A percentile compares a stretch with the other conserved stretches of the same genome.
phyloP scores from a whole-genome alignment of 2,797 vertebrate genomes.

The Peromyscus melanophrys region DNA sequence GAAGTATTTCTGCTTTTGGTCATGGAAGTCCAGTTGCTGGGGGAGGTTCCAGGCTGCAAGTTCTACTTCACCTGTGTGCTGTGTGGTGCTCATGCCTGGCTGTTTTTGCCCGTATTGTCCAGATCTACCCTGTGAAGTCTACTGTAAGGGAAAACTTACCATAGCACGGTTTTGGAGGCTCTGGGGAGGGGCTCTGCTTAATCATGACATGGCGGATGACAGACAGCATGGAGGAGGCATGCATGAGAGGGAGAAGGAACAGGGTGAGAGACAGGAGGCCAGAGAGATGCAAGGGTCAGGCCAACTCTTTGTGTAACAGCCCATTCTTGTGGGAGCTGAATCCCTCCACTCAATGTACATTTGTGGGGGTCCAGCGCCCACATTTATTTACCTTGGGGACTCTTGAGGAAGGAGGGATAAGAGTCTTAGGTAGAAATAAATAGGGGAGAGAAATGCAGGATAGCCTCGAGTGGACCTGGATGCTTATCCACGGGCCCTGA shows the following conservation, averaged over 20 bases:
- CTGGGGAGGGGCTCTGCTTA: not conserved
- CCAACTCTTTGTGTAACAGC: not conserved
- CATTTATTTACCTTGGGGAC: no score
- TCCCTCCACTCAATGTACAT: not conserved
- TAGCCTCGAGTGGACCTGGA: no score
- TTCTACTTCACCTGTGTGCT: not conserved
- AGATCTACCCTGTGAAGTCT: not conserved
- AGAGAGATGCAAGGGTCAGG: no score
- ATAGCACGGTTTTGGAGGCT: not conserved
- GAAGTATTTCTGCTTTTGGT: not conserved
- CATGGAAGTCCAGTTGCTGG: not conserved
- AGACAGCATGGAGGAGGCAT: no score
- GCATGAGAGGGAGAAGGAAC: not conserved
- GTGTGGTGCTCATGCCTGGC: not conserved
- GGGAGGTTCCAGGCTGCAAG: not conserved
- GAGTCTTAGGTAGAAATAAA: no score
- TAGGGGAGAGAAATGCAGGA: no score
- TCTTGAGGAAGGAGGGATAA: no score
- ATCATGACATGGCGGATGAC: not conserved
- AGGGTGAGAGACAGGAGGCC: not conserved
- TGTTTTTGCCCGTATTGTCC: fast-evolving
- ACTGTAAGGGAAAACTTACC: not conserved
- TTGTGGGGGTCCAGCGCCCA: no score
- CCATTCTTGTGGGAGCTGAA: not conserved
- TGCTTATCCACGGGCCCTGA: no score